A percentile compares a stretch with the other conserved stretches of the same genome.
Conservation (phyloP, 2,113 vertebrate species). For the Esox niger region DNA sequence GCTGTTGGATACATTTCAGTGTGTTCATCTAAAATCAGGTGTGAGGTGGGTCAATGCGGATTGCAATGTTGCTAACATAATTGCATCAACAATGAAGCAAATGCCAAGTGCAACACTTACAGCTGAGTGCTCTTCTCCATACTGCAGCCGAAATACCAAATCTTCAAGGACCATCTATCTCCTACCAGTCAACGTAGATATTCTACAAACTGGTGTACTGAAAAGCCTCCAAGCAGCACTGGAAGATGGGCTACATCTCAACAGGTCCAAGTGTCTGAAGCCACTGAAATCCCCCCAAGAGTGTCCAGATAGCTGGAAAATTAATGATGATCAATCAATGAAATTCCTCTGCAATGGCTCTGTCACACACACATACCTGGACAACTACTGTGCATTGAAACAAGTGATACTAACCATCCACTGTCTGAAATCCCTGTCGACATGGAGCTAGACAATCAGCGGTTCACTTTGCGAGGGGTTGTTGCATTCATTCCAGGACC, state of each 20-base stretch:
- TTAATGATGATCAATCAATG: too few species aligned
- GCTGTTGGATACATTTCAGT: slow-evolving; percentile 6
- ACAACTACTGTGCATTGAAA: too few species aligned
- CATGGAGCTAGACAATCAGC: not conserved
- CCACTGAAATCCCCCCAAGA: slow-evolving; percentile 11
- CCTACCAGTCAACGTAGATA: not conserved
- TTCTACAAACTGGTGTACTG: slow-evolving; percentile 1
- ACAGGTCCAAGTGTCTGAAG: slow-evolving; percentile 2
- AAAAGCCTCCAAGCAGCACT: slow-evolving; percentile 6
- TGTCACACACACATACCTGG: too few species aligned
- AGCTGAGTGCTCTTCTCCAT: slow-evolving; percentile 5
- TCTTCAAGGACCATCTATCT: not conserved
- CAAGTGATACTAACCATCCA: too few species aligned
- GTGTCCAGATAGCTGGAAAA: too few species aligned
- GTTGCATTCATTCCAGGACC: slow-evolving; percentile 27
- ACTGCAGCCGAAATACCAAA: not conserved
- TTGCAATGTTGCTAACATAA: slow-evolving; percentile 4
- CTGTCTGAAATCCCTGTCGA: slow-evolving; percentile 6
- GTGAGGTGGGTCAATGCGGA: not conserved
- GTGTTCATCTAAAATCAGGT: slow-evolving; percentile 4
- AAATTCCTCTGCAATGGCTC: too few species aligned
- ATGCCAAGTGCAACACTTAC: not conserved
- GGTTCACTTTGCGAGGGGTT: slow-evolving; percentile 18
- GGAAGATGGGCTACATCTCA: not conserved
- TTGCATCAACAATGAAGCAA: not conserved